phyloP scores from a whole-genome alignment of 2,113 vertebrate species.

The Cyanoderma ruficeps region DNA sequence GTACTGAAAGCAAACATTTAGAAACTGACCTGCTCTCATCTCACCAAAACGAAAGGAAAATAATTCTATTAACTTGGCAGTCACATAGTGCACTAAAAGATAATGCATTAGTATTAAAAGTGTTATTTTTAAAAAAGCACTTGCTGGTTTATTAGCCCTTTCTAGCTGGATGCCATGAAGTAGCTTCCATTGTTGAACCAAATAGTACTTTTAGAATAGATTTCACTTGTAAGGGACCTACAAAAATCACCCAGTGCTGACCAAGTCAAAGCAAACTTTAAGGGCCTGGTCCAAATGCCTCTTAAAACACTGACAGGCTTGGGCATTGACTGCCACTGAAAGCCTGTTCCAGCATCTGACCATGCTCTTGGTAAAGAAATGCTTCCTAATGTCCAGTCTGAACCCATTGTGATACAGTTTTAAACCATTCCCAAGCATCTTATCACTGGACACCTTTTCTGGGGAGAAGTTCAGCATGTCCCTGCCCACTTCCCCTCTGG shows the following conservation, averaged over 20 bases:
- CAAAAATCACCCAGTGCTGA: neutral
- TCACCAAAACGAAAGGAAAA: neutral
- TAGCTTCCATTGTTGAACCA: neutral
- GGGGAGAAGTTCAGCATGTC: neutral
- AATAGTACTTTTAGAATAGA: neutral
- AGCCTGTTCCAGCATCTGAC: neutral
- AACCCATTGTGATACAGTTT: fast-evolving
- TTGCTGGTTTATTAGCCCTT: neutral
- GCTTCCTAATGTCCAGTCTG: neutral
- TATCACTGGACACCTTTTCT: neutral
- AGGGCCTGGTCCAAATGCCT: neutral
- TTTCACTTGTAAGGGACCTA: neutral
- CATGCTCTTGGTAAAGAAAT: neutral
- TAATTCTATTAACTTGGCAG: neutral
- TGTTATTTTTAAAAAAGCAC: neutral
- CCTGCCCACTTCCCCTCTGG: neutral
- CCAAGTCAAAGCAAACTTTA: neutral
- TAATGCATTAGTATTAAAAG: neutral
- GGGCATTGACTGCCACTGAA: neutral
- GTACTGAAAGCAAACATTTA: neutral
- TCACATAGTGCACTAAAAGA: neutral
- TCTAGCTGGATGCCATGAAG: neutral
- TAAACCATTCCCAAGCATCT: neutral
- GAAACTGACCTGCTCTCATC: neutral
- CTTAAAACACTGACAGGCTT: neutral